Evolutionary conservation across 1,140 invertebrate species (phyloP).

Genomic region (Rhopalosiphum padi): DNA sequence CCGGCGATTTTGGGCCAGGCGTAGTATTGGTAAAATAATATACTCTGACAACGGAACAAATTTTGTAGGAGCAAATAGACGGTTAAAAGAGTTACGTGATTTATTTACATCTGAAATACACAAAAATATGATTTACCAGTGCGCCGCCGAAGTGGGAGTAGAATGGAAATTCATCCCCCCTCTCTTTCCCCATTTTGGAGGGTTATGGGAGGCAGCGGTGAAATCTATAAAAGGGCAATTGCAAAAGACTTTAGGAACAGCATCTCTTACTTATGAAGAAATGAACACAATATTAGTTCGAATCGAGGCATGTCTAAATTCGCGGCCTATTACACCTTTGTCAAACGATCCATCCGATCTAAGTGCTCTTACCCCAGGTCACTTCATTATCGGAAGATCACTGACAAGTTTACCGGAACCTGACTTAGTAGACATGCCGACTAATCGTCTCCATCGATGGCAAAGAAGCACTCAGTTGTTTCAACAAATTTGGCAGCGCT

Average conservation of each 20-base stretch:
- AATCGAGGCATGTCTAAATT: not conserved
- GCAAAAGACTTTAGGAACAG: not conserved
- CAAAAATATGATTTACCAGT: not conserved
- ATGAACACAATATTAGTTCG: slow-evolving; percentile 10
- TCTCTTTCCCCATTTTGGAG: slow-evolving; percentile 61
- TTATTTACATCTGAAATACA: not conserved
- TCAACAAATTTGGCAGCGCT: too few relatives aligned
- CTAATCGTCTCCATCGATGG: too few relatives aligned
- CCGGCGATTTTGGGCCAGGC: slow-evolving; percentile 63
- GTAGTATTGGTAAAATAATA: slow-evolving; percentile 62
- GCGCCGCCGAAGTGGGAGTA: not conserved
- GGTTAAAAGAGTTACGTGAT: slow-evolving; percentile 17
- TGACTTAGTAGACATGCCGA: too few relatives aligned
- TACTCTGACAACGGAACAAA: slow-evolving; percentile 64
- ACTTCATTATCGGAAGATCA: too few relatives aligned
- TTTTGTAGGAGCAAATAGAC: slow-evolving; percentile 62
- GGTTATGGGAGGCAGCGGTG: slow-evolving; percentile 62
- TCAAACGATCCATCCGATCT: too few relatives aligned
- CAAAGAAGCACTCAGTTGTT: too few relatives aligned
- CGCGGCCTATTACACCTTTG: too few relatives aligned
- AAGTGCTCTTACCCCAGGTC: too few relatives aligned
- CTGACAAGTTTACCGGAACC: too few relatives aligned
- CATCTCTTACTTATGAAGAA: not conserved
- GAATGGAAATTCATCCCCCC: slow-evolving; percentile 62
- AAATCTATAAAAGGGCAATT: slow-evolving; percentile 61